A percentile compares a stretch with the other conserved stretches of the same genome.
These are phyloP conservation scores for Channa maculata DNA, from an alignment of 2,113 vertebrate species.

Conservation along the genomic window DNA sequence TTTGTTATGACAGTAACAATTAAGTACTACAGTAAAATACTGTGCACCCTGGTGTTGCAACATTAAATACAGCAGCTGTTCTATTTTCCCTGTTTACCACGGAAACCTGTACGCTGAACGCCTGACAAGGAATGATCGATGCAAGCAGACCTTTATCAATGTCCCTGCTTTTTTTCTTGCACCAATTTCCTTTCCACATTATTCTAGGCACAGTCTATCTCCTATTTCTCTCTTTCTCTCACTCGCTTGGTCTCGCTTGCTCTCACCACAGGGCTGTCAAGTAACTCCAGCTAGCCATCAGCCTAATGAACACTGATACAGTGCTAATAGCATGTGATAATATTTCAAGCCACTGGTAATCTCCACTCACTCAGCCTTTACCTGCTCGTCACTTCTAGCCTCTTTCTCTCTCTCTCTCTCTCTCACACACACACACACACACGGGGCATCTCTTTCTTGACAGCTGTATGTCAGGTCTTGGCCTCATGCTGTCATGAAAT, in stretches of 20 bases:
- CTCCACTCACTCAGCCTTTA: conserved; percentile 74
- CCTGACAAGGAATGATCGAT: conserved; percentile 40
- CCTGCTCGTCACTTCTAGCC: conserved; percentile 64
- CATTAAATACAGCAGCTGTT: conserved; percentile 14
- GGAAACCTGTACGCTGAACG: conserved; percentile 11
- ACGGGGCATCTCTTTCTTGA: conserved; percentile 22
- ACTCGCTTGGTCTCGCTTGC: conserved; percentile 29
- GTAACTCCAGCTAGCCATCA: conserved; percentile 55
- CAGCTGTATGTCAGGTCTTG: conserved; percentile 62
- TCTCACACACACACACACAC: conserved; percentile 8
- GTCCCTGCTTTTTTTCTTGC: conserved; percentile 23
- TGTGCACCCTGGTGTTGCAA: neutral
- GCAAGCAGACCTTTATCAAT: conserved; percentile 19
- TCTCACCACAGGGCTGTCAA: conserved; percentile 49
- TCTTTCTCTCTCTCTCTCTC: neutral
- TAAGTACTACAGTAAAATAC: conserved; percentile 7
- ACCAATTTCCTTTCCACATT: conserved; percentile 19
- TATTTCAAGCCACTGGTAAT: conserved; percentile 75
- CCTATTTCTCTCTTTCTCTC: conserved; percentile 1
- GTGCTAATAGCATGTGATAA: conserved; percentile 78
- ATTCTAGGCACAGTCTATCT: conserved; percentile 3
- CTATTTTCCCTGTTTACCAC: conserved; percentile 25
- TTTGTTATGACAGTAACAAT: conserved; percentile 28
- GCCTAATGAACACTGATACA: conserved; percentile 78
- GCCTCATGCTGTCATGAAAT: conserved; percentile 55